These are phyloP conservation scores for Agrotis ipsilon DNA, from an alignment of 2,888 invertebrate genomes.

Conservation along the genomic window DNA sequence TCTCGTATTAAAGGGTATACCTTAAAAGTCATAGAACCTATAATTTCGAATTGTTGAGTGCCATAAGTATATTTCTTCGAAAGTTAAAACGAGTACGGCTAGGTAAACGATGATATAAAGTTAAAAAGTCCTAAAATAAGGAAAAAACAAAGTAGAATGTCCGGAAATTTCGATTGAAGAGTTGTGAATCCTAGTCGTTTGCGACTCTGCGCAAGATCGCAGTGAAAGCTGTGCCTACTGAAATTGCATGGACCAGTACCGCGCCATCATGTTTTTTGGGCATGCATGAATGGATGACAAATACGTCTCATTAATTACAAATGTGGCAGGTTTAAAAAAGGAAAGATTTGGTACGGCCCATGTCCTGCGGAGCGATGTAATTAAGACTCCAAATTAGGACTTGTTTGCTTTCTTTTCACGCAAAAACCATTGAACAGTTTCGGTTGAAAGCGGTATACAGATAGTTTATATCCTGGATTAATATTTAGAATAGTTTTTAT, in stretches of 20 bases:
- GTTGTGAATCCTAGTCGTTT: conserved; percentile 8
- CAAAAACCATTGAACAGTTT: too few relatives aligned
- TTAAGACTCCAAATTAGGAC: too few relatives aligned
- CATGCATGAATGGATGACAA: background rate
- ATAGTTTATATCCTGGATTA: too few relatives aligned
- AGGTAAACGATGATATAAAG: background rate
- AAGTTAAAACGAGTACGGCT: too few relatives aligned
- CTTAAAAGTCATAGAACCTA: too few relatives aligned
- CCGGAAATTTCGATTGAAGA: background rate
- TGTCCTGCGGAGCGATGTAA: too few relatives aligned
- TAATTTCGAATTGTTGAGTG: too few relatives aligned
- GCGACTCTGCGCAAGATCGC: conserved; percentile 17
- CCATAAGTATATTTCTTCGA: too few relatives aligned
- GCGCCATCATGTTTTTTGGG: background rate
- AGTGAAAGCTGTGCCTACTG: conserved; percentile 58
- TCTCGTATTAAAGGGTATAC: too few relatives aligned
- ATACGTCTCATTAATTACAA: background rate
- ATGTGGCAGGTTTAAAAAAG: background rate
- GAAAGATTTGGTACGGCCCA: background rate
- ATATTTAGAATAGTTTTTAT: too few relatives aligned
- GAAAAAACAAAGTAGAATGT: background rate
- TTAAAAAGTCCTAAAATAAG: background rate
- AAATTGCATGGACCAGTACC: conserved; percentile 33
- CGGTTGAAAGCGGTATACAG: too few relatives aligned
- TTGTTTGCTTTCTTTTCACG: too few relatives aligned